Conservation (phyloP, 2,113 vertebrate genomes). For the Onychostoma macrolepis region DNA sequence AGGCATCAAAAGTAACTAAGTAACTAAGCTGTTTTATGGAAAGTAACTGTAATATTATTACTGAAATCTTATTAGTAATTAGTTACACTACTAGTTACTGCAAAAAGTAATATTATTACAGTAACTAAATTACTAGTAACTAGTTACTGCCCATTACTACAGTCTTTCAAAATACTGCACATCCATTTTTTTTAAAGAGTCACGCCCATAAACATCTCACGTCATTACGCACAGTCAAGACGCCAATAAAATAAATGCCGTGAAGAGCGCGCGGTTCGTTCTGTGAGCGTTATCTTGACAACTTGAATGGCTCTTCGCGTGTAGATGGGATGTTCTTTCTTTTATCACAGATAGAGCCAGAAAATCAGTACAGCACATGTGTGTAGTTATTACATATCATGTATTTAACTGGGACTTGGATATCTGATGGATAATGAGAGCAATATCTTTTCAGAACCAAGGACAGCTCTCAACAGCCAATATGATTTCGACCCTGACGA, state of each 20-base stretch:
- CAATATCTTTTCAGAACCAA: conserved; percentile 20
- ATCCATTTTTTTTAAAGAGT: neutral
- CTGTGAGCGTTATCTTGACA: neutral
- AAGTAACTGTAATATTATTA: too few relatives aligned
- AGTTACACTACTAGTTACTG: too few relatives aligned
- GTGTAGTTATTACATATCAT: neutral
- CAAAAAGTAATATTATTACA: too few relatives aligned
- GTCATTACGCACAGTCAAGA: conserved; percentile 15
- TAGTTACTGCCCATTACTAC: neutral
- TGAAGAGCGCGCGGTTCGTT: neutral
- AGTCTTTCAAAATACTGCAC: neutral
- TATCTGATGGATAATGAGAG: conserved; percentile 4
- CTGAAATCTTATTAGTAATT: too few relatives aligned
- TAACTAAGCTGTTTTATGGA: too few relatives aligned
- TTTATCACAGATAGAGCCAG: neutral
- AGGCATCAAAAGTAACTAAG: too few relatives aligned
- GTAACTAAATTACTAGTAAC: too few relatives aligned
- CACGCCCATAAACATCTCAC: neutral
- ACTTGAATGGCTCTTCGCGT: neutral
- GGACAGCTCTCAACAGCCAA: conserved; percentile 14
- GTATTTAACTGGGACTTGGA: neutral
- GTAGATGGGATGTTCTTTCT: neutral
- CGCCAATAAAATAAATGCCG: neutral
- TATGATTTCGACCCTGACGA: conserved; percentile 35
- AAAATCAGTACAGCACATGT: neutral